Percentiles rank a stretch among this genome's conserved stretches.
Conservation (phyloP, 2,888 invertebrate species). For the Asteroscopus sphinx region DNA sequence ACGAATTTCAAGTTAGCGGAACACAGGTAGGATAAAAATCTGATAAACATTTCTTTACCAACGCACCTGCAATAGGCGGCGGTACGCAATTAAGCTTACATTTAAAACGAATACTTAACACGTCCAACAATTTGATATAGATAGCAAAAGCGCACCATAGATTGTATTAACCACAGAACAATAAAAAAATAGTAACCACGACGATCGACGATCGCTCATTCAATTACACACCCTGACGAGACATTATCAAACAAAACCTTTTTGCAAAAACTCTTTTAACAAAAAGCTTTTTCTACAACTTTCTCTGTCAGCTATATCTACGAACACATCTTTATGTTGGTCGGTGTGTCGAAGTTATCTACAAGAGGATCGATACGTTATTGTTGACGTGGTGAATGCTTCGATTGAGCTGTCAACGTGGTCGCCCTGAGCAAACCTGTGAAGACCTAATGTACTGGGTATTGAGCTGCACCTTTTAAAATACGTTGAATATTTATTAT, state of each 20-base stretch:
- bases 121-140: slow-evolving; percentile 35
- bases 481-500: slow-evolving; percentile 59
- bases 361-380: slow-evolving; percentile 52
- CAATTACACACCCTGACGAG: slow-evolving; percentile 29
- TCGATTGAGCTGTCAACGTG: slow-evolving; percentile 66
- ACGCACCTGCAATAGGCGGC: not conserved
- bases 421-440: slow-evolving; percentile 51
- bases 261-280: slow-evolving; percentile 29
- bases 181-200: too few species aligned
- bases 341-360: slow-evolving; percentile 50
- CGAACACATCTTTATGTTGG: slow-evolving; percentile 48
- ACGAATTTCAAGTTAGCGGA: too few species aligned
- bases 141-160: slow-evolving; percentile 16
- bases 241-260: slow-evolving; percentile 24
- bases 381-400: slow-evolving; percentile 65
- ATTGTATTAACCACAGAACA: slow-evolving; percentile 18
- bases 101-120: slow-evolving; percentile 5
- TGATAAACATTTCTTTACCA: not conserved
- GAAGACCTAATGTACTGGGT: slow-evolving; percentile 59
- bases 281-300: too few species aligned
- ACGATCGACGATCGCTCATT: slow-evolving; percentile 50
- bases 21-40: too few species aligned
- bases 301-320: slow-evolving; percentile 45
- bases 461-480: slow-evolving; percentile 62
- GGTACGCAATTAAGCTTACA: slow-evolving; percentile 11